Base-by-base conservation (phyloP, 2,797 vertebrate species). In the Notolepis coatsorum region DNA sequence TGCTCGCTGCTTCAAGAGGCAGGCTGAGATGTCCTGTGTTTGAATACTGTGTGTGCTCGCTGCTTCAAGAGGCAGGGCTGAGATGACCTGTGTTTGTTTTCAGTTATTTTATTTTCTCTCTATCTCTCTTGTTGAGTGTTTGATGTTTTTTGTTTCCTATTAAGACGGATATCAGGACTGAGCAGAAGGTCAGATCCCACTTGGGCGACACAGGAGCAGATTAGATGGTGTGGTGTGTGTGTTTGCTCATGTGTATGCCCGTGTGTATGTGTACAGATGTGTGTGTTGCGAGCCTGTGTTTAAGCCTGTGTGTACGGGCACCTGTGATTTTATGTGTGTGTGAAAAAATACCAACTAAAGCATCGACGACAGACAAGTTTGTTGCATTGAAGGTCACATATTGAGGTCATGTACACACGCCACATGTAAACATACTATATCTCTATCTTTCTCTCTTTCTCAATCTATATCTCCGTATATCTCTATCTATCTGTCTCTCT, bases 221-320 rank as follows among this genome's bases (percentile, higher is more conserved):
- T 31, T 43, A 28, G 41, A n/a, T 15, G 7, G 12, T 27, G 17
- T 30, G 13, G 49, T 35, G 50, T n/a, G 50, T 15, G 31, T 23
- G 31, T 51, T 17, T 35, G 30, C 31, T 10, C 63, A 3, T 17
- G 46, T 75, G 33, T 68, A 54, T 71, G 64, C 54, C 38, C 73
- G 33, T 70, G 73, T 55, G 38, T 76, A 64, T 65, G 60, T 61
- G 56, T 71, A 42, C 61, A 78, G 66, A 67, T 53, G 46, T 30
- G 46, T 48, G 25, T 5, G 13, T 37, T 37, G 12, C 15, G 12
- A n/a, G 28, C 25, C 18, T 21, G 31, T 31, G 12, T 21, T 7
- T 38, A 30, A 15, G 13, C 24, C 52, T 31, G n/a, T n/a, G n/a
- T n/a, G n/a, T n/a, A n/a, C n/a, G n/a, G n/a, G n/a, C n/a, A n/a